These are phyloP conservation scores for Noctua pronuba DNA, from an alignment of 2,888 invertebrate species.

Conservation along the genomic window DNA sequence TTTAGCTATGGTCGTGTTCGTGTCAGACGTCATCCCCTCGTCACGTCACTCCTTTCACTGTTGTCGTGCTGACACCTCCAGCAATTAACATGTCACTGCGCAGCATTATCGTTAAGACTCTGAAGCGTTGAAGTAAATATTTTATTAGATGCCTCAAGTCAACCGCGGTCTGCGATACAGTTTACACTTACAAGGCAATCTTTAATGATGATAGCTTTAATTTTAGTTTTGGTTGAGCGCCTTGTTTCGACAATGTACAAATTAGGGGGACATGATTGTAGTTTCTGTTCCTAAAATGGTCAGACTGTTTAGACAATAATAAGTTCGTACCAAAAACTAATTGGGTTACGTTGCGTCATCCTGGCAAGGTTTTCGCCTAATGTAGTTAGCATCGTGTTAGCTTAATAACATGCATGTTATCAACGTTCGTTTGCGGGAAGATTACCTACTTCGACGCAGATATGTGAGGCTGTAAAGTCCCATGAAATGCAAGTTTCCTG, in stretches of 20 bases:
- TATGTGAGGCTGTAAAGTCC: constrained; percentile 50
- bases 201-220: constrained; percentile 37
- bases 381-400: constrained; percentile 48
- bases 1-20: constrained; percentile 50
- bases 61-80: constrained; percentile 78
- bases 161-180: constrained; percentile 19
- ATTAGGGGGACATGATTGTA: constrained; percentile 50
- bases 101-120: constrained; percentile 72
- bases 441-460: constrained; percentile 17
- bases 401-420: constrained; percentile 48
- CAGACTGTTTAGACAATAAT: constrained; percentile 57
- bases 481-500: constrained; percentile 61
- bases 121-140: constrained; percentile 63
- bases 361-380: constrained; percentile 60
- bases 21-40: constrained; percentile 67
- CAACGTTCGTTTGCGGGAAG: constrained; percentile 38
- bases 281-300: constrained; percentile 54
- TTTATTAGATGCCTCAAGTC: constrained; percentile 53
- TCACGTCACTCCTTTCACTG: constrained; percentile 73
- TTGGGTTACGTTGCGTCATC: constrained; percentile 60
- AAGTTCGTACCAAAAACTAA: constrained; percentile 53
- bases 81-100: constrained; percentile 85
- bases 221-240: constrained; percentile 38
- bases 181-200: constrained; percentile 44
- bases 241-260: constrained; percentile 48